phyloP scores from a whole-genome alignment of 2,888 invertebrate species.

The Lucinisca nassula region DNA sequence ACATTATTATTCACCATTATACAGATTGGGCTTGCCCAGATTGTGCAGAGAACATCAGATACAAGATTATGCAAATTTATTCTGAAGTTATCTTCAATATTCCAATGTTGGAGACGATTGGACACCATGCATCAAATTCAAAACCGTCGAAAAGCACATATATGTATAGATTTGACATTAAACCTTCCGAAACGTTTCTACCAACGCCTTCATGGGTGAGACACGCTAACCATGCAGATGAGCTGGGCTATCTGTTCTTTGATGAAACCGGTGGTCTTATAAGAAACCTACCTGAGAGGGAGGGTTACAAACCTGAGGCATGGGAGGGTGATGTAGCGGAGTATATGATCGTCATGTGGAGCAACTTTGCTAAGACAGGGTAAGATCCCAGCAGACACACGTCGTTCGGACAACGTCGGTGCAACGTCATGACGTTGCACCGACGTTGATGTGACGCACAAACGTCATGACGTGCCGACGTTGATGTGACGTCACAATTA shows the following conservation, averaged over 20 bases:
- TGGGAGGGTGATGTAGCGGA: neutral
- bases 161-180: neutral
- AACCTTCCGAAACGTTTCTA: neutral
- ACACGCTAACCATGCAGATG: neutral
- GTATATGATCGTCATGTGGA: constrained; percentile 8
- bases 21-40: constrained; percentile 1
- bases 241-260: neutral
- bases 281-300: neutral
- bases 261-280: neutral
- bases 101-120: neutral
- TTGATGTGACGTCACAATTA: too few species aligned
- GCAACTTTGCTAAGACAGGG: constrained; percentile 18
- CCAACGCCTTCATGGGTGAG: neutral
- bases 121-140: neutral
- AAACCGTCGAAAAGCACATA: neutral
- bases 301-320: neutral
- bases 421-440: too few species aligned
- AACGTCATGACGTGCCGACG: too few species aligned
- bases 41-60: neutral
- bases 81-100: neutral
- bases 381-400: too few species aligned
- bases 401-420: too few species aligned
- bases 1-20: neutral
- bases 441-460: too few species aligned
- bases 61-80: neutral